A percentile compares a stretch with the other conserved stretches of the same genome.
Evolutionary conservation across 1,140 invertebrate genomes (phyloP).

Genomic region (Diplogasteroides magnus): DNA sequence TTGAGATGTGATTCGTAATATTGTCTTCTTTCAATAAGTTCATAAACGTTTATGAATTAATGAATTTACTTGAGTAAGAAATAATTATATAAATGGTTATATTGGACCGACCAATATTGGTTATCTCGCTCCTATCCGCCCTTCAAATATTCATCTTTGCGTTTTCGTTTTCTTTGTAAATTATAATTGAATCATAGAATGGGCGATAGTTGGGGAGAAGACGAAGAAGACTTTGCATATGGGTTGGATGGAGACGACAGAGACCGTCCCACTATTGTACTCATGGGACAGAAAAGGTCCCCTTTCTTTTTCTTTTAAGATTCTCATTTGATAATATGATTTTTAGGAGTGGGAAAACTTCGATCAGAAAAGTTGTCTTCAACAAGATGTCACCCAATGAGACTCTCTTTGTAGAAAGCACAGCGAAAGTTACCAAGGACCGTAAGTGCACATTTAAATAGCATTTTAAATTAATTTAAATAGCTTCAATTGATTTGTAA

Average conservation of each 20-base stretch:
- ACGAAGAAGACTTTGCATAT: constrained; percentile 29
- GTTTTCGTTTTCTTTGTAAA: too few species aligned
- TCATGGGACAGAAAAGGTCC: constrained; percentile 88
- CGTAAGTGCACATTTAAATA: constrained; percentile 62
- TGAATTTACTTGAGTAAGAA: too few species aligned
- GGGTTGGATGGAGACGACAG: constrained; percentile 24
- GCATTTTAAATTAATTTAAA: constrained; percentile 4
- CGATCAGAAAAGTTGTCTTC: constrained; percentile 99
- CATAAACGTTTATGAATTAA: too few species aligned
- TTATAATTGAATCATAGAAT: too few species aligned
- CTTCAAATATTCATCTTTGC: too few species aligned
- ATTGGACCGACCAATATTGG: too few species aligned
- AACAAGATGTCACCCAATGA: constrained; percentile 99
- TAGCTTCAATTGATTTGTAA: too few species aligned
- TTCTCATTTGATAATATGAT: neutral
- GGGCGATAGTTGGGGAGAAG: constrained; percentile 18
- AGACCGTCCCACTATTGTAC: constrained; percentile 72
- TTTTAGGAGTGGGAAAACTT: constrained; percentile 94
- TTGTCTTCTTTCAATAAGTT: too few species aligned
- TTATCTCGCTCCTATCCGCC: too few species aligned
- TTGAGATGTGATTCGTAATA: too few species aligned
- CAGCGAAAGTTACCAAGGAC: constrained; percentile 96
- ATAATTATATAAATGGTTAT: too few species aligned
- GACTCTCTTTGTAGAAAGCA: constrained; percentile 96
- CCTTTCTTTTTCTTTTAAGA: neutral